phyloP scores from a whole-genome alignment of 2,113 vertebrate species.

The human region GRCh38 chr6:82176501-82177000 shows the following conservation, averaged over 20 bases:
- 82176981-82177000: not conserved
- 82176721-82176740: not conserved
- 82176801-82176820: not conserved
- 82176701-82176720: not conserved
- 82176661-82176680: not conserved
- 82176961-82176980: not conserved
- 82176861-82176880: not conserved
- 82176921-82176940: not conserved
- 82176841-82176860: not conserved
- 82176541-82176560: conserved; percentile 35
- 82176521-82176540: too few relatives aligned
- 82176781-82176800: not conserved
- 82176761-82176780: not conserved
- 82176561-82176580: not conserved
- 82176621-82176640: not conserved
- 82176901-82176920: not conserved
- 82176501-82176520: too few relatives aligned
- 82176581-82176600: conserved; percentile 24
- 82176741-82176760: conserved; percentile 31
- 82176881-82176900: not conserved
- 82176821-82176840: not conserved
- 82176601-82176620: not conserved
- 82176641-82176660: not conserved
- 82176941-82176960: not conserved
- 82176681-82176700: not conserved